Percentiles rank a stretch among this genome's conserved stretches.
Evolutionary conservation across 2,113 vertebrate species (phyloP).

Genomic region (Danio rerio): GRCz12tu NC_133177.1:43944501-43945000

Average conservation of each 20-base stretch:
- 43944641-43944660: too few relatives aligned
- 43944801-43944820: background rate
- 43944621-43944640: too few relatives aligned
- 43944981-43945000: background rate
- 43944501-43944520: background rate
- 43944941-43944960: constrained; percentile 6
- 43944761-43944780: background rate
- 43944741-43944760: background rate
- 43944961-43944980: constrained; percentile 13
- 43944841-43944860: background rate
- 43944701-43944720: too few relatives aligned
- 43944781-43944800: constrained; percentile 1
- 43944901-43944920: constrained; percentile 19
- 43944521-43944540: background rate
- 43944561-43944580: too few relatives aligned
- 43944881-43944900: constrained; percentile 32
- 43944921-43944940: background rate
- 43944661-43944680: too few relatives aligned
- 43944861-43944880: constrained; percentile 27
- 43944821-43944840: constrained; percentile 39
- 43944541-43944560: too few relatives aligned
- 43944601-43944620: too few relatives aligned
- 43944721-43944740: background rate
- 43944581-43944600: background rate
- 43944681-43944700: too few relatives aligned